Percentiles rank a stretch among this genome's conserved stretches.
phyloP scores from a whole-genome alignment of 2,113 vertebrate species.

The Microcebus lehilahytsara region DNA sequence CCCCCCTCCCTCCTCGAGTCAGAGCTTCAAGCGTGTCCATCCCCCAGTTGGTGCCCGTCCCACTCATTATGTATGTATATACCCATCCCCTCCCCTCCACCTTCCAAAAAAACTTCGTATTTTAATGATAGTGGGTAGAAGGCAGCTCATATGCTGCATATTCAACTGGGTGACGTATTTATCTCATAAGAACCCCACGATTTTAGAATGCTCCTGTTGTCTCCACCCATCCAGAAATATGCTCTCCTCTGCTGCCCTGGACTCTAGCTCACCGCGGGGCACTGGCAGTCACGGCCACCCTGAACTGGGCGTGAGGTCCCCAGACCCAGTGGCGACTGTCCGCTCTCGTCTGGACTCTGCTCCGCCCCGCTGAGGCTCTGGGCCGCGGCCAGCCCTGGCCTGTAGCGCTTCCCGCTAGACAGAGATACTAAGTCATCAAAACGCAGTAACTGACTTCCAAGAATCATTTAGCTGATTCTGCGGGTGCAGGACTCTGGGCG shows the following conservation, averaged over 20 bases:
- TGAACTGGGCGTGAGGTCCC: fast-evolving
- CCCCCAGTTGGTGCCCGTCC: too few relatives aligned
- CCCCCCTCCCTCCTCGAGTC: too few relatives aligned
- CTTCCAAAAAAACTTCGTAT: fast-evolving
- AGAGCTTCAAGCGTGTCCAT: too few relatives aligned
- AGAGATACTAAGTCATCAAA: background rate
- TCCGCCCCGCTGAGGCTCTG: fast-evolving
- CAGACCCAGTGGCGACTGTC: fast-evolving
- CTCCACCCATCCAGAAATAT: background rate
- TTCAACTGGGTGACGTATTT: fast-evolving
- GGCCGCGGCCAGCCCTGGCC: background rate
- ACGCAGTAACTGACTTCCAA: background rate
- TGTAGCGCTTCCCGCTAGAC: background rate
- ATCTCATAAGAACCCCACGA: background rate
- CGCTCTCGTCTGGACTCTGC: fast-evolving
- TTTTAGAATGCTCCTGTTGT: background rate
- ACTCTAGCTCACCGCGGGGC: fast-evolving
- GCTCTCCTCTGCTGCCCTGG: background rate
- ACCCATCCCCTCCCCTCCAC: too few relatives aligned
- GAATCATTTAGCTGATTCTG: background rate
- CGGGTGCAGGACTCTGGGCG: background rate
- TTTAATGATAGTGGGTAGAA: fast-evolving
- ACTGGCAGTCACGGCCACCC: fast-evolving
- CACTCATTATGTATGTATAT: too few relatives aligned
- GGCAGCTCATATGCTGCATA: fast-evolving